Conservation (phyloP, 2,888 invertebrate genomes). For the Caenorhabditis imperialis region DNA sequence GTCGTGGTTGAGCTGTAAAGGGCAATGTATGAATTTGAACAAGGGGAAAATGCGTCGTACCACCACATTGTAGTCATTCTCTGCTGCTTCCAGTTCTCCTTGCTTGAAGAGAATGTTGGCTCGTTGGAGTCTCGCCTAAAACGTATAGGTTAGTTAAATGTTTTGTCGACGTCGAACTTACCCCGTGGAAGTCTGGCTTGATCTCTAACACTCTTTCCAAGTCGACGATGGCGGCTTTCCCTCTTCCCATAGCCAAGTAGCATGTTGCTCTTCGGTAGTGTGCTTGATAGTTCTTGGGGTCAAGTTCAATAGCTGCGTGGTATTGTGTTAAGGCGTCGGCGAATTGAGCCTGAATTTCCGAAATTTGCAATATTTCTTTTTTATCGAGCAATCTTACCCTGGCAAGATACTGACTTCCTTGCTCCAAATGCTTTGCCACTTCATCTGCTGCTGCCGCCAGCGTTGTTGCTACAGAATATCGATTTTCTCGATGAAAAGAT, state of each 20-base stretch:
- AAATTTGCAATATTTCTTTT: neutral
- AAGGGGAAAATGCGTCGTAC: no score
- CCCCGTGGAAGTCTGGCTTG: constrained; percentile 94
- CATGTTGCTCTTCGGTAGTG: constrained; percentile 84
- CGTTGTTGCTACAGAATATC: constrained; percentile 23
- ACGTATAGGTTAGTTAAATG: constrained; percentile 43
- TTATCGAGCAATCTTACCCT: constrained; percentile 78
- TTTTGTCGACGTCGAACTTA: constrained; percentile 80
- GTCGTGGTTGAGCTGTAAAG: constrained; percentile 83
- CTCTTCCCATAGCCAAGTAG: constrained; percentile 68
- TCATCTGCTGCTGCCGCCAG: constrained; percentile 80
- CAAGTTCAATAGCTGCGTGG: constrained; percentile 97
- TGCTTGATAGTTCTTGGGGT: constrained; percentile 94
- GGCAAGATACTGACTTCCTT: constrained; percentile 92
- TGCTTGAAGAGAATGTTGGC: constrained; percentile 90
- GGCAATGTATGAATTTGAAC: no score
- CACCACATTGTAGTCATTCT: constrained; percentile 71
- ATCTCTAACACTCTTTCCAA: constrained; percentile 92
- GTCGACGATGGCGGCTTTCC: constrained; percentile 89
- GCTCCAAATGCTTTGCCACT: constrained; percentile 92
- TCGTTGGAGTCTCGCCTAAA: constrained; percentile 85
- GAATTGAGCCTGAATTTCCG: constrained; percentile 84
- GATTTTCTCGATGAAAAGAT: constrained; percentile 1
- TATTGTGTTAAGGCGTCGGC: constrained; percentile 96
- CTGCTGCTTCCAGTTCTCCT: constrained; percentile 81